phyloP scores from a whole-genome alignment of 2,113 vertebrate species.

The Calyptomena viridis region DNA sequence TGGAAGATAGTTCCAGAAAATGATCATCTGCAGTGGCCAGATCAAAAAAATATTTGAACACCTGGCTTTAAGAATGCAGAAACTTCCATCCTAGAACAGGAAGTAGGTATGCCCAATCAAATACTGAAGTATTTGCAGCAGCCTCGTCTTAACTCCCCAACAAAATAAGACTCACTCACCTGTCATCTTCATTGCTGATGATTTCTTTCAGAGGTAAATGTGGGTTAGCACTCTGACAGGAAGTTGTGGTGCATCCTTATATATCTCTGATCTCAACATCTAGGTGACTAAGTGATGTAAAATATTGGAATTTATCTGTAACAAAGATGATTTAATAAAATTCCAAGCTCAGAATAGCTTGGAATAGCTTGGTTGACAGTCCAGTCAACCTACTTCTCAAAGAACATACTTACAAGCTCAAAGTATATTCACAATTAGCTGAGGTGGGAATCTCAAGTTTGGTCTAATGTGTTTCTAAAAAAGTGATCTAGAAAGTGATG shows the following conservation, averaged over 20 bases:
- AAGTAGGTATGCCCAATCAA: neutral
- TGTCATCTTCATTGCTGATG: neutral
- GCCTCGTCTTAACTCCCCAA: neutral
- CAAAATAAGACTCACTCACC: neutral
- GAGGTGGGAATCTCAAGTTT: neutral
- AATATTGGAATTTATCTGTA: neutral
- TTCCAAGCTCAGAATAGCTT: neutral
- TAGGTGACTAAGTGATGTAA: neutral
- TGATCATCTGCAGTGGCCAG: neutral
- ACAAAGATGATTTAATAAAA: neutral
- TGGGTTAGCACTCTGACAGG: neutral
- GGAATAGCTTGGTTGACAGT: too few relatives aligned
- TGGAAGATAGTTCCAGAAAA: neutral
- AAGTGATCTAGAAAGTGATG: neutral
- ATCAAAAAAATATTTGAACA: neutral
- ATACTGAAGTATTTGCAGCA: neutral
- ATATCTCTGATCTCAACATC: neutral
- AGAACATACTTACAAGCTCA: neutral
- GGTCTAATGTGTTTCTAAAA: neutral
- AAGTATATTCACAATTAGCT: neutral
- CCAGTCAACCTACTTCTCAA: neutral
- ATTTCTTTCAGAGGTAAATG: rapidly evolving
- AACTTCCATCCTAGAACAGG: neutral
- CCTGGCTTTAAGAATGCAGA: neutral
- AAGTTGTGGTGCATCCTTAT: neutral